These are phyloP conservation scores for Odontocolon sp. DNA, from an alignment of 2,888 invertebrate genomes.

Conservation along the genomic window DNA sequence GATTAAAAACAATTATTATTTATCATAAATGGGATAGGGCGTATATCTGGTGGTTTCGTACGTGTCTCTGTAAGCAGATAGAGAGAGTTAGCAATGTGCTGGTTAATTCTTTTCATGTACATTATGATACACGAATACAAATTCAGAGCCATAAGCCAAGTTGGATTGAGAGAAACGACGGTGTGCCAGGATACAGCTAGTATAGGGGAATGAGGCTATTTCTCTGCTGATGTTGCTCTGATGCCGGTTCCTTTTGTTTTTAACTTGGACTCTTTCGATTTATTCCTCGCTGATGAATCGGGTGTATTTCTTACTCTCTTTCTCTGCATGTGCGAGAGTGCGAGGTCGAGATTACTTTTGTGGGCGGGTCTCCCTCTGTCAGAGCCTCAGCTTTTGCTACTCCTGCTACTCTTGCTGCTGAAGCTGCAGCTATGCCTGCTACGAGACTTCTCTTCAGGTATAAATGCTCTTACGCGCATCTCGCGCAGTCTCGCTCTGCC, in stretches of 20 bases:
- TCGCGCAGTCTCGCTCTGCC: constrained; percentile 27
- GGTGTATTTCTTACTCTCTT: constrained; percentile 68
- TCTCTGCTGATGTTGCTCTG: constrained; percentile 16
- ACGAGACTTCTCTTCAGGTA: constrained; percentile 62
- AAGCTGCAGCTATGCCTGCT: constrained; percentile 7
- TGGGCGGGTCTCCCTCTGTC: constrained; percentile 80
- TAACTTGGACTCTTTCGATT: constrained; percentile 69
- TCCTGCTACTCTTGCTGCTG: constrained; percentile 50
- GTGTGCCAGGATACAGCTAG: background rate
- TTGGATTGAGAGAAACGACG: constrained; percentile 53
- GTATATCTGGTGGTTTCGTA: constrained; percentile 26
- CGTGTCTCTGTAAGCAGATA: constrained; percentile 49
- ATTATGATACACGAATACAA: background rate
- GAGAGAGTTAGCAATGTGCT: background rate
- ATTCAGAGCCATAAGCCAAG: constrained; percentile 34
- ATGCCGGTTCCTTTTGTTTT: constrained; percentile 35
- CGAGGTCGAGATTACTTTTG: constrained; percentile 79
- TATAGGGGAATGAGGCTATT: constrained; percentile 27
- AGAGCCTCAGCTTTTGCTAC: constrained; percentile 71
- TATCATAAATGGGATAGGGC: constrained; percentile 39
- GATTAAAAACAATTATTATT: constrained; percentile 61
- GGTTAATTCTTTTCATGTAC: constrained; percentile 33
- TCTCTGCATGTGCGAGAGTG: constrained; percentile 41
- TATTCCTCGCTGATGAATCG: constrained; percentile 79
- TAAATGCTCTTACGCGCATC: constrained; percentile 63